A percentile compares a stretch with the other conserved stretches of the same genome.
Conservation (phyloP, 2,797 vertebrate species). For the Margarornis squamiger region DNA sequence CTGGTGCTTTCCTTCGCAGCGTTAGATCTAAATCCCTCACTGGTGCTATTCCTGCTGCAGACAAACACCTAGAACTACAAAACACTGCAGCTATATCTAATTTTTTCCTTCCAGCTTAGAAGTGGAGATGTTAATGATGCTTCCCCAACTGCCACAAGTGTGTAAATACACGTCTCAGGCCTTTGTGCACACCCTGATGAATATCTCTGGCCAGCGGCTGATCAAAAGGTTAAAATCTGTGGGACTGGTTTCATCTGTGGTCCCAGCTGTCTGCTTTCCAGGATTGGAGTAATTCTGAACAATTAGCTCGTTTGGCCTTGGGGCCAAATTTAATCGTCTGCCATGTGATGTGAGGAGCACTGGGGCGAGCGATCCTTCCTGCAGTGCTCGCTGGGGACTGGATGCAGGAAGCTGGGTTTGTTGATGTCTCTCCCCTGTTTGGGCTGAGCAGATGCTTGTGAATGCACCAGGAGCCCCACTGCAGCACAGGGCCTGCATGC, state of each 20-base stretch:
- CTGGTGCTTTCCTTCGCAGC: not conserved
- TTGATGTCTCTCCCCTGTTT: not conserved
- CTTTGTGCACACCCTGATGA: not conserved
- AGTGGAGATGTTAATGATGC: not conserved
- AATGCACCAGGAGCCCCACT: not conserved
- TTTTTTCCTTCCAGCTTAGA: not conserved
- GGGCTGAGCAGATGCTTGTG: not conserved
- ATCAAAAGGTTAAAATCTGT: not conserved
- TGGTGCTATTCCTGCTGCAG: not conserved
- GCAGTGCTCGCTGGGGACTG: not conserved
- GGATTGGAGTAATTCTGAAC: not conserved
- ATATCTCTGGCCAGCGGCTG: not conserved
- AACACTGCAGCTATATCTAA: not conserved
- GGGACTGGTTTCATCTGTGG: not conserved
- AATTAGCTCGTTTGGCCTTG: not conserved
- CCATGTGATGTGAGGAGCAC: not conserved
- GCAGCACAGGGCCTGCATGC: not conserved
- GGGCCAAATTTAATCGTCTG: not conserved
- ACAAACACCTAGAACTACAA: not conserved
- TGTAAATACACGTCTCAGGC: not conserved
- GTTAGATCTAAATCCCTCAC: not conserved
- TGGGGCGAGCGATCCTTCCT: rapidly evolving
- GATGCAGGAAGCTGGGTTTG: not conserved
- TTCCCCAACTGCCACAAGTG: not conserved
- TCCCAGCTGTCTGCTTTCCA: not conserved